Percentiles rank a stretch among this genome's conserved stretches.
phyloP scores from a whole-genome alignment of 2,888 invertebrate species.

The Himalopsyche kuldschensis region DNA sequence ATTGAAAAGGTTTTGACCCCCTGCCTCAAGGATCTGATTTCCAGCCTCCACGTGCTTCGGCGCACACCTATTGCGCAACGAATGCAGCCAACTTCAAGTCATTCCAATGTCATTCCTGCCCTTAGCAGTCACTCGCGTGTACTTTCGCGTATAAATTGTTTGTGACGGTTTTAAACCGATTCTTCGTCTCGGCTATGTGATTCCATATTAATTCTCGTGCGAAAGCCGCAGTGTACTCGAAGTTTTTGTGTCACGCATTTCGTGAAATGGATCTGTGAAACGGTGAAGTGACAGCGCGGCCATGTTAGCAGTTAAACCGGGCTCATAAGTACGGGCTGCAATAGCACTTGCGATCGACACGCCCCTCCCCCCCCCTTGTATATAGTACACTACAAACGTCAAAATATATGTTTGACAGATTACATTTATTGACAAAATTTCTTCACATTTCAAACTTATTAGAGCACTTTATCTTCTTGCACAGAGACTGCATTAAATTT shows the following conservation, averaged over 20 bases:
- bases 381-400: constrained; percentile 26
- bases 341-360: constrained; percentile 26
- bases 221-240: background rate
- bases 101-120: constrained; percentile 31
- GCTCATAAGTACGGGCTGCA: constrained; percentile 18
- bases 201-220: background rate
- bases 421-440: constrained; percentile 7
- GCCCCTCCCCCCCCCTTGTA: constrained; percentile 30
- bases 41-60: constrained; percentile 16
- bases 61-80: constrained; percentile 31
- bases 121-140: constrained; percentile 11
- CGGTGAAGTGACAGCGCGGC: constrained; percentile 25
- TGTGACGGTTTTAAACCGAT: constrained; percentile 4
- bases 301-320: constrained; percentile 23
- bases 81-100: constrained; percentile 25
- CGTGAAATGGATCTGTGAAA: constrained; percentile 14
- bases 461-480: background rate
- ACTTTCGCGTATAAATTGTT: constrained; percentile 25
- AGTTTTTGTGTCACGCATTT: constrained; percentile 13
- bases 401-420: constrained; percentile 34
- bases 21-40: constrained; percentile 6
- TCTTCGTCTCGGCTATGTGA: constrained; percentile 6
- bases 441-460: constrained; percentile 1
- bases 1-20: background rate
- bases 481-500: background rate